Conservation (phyloP, 2,113 vertebrate species). For the Cyanoliseus patagonus region DNA sequence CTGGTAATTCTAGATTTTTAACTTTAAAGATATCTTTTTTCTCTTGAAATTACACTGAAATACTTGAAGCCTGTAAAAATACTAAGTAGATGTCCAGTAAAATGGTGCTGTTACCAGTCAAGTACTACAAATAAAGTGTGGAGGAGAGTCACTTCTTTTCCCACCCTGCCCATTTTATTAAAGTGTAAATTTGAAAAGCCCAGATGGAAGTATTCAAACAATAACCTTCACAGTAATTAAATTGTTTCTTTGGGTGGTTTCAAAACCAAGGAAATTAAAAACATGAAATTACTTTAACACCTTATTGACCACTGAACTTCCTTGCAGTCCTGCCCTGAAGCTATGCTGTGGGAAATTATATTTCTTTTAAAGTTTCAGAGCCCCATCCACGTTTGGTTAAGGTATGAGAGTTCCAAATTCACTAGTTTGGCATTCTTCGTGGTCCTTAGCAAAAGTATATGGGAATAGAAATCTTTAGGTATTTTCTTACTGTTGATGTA, state of each 20-base stretch:
- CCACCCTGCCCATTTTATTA: background rate
- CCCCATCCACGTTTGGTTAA: background rate
- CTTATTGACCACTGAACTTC: constrained; percentile 11
- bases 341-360: background rate
- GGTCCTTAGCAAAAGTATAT: background rate
- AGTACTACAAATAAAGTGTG: background rate
- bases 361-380: background rate
- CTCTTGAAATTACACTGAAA: background rate
- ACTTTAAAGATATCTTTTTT: background rate
- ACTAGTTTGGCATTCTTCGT: background rate
- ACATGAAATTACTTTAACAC: constrained; percentile 9
- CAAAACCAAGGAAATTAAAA: constrained; percentile 26
- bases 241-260: constrained; percentile 14
- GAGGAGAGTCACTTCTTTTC: background rate
- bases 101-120: background rate
- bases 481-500: background rate
- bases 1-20: background rate
- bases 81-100: background rate
- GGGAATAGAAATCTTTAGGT: background rate
- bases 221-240: background rate
- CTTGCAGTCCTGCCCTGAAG: background rate
- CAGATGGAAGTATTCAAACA: background rate
- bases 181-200: background rate
- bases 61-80: background rate
- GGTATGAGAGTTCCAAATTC: background rate